These are phyloP conservation scores for Adela reaumurella DNA, from an alignment of 2,888 invertebrate genomes.

Conservation along the genomic window DNA sequence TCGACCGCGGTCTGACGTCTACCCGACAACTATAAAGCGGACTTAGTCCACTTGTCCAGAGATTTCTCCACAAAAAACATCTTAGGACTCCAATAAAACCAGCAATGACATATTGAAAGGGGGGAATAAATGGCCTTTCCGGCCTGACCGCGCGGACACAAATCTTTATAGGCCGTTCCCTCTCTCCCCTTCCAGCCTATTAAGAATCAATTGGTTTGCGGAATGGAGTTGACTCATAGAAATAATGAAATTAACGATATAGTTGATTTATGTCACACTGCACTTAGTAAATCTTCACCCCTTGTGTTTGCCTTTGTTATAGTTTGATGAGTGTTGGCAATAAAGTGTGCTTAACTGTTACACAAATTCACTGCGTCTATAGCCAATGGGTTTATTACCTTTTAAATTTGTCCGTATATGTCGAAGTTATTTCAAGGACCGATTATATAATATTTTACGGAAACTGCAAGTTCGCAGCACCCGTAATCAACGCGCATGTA, in stretches of 20 bases:
- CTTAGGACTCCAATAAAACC: conserved; percentile 2
- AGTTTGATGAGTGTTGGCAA: not conserved
- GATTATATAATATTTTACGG: too few relatives aligned
- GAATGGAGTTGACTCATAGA: conserved; percentile 1
- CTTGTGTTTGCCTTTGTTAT: conserved; percentile 3
- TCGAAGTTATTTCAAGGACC: too few relatives aligned
- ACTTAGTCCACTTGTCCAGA: conserved; percentile 1
- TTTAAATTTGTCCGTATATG: too few relatives aligned
- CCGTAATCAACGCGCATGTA: too few relatives aligned
- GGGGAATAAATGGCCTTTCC: conserved; percentile 2
- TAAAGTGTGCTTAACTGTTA: too few relatives aligned
- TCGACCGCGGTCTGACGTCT: too few relatives aligned
- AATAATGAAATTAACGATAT: conserved; percentile 1
- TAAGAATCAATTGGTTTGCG: conserved; percentile 3
- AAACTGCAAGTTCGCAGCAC: too few relatives aligned
- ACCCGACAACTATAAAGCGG: not conserved
- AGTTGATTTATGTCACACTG: conserved; percentile 1
- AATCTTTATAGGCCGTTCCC: not conserved
- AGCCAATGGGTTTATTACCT: too few relatives aligned
- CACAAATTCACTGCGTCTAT: too few relatives aligned
- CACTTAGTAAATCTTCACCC: conserved; percentile 1
- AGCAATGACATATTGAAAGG: conserved; percentile 3
- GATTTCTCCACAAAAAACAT: conserved; percentile 1
- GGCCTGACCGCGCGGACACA: not conserved
- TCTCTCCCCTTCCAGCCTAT: not conserved